Percentiles rank a stretch among this genome's conserved stretches.
These are phyloP conservation scores for Melanotus villosus DNA, from an alignment of 2,888 invertebrate genomes.

Conservation along the genomic window DNA sequence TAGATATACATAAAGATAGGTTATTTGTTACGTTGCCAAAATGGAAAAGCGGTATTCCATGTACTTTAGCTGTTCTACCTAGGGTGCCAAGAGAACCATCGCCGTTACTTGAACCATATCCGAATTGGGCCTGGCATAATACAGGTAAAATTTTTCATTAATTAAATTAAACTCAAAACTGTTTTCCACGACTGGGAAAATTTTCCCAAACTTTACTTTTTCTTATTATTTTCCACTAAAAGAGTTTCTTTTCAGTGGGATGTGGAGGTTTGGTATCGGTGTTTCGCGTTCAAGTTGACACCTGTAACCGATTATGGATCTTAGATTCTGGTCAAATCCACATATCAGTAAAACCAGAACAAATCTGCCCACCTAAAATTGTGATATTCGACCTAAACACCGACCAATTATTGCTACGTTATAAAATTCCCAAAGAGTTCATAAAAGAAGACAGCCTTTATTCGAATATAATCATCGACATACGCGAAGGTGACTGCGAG, in stretches of 20 bases:
- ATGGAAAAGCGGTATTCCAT: slow-evolving; percentile 83
- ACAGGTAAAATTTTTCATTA: slow-evolving; percentile 65
- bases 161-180: too few relatives aligned
- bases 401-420: slow-evolving; percentile 75
- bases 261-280: slow-evolving; percentile 84
- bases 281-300: slow-evolving; percentile 81
- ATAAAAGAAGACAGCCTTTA: slow-evolving; percentile 78
- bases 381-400: slow-evolving; percentile 80
- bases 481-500: slow-evolving; percentile 73
- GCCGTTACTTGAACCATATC: slow-evolving; percentile 81
- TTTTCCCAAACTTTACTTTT: slow-evolving; percentile 21
- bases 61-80: slow-evolving; percentile 79
- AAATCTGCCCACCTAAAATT: slow-evolving; percentile 81
- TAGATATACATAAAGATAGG: slow-evolving; percentile 78
- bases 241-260: too few relatives aligned
- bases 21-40: slow-evolving; percentile 84
- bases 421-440: slow-evolving; percentile 76
- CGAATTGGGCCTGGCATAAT: slow-evolving; percentile 80
- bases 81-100: slow-evolving; percentile 71
- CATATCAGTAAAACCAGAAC: slow-evolving; percentile 76
- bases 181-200: too few relatives aligned
- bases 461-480: slow-evolving; percentile 78
- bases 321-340: slow-evolving; percentile 85
- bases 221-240: slow-evolving; percentile 8
- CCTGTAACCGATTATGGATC: slow-evolving; percentile 84